Conservation (phyloP, 2,797 vertebrate species). For the Anguilla anguilla region DNA sequence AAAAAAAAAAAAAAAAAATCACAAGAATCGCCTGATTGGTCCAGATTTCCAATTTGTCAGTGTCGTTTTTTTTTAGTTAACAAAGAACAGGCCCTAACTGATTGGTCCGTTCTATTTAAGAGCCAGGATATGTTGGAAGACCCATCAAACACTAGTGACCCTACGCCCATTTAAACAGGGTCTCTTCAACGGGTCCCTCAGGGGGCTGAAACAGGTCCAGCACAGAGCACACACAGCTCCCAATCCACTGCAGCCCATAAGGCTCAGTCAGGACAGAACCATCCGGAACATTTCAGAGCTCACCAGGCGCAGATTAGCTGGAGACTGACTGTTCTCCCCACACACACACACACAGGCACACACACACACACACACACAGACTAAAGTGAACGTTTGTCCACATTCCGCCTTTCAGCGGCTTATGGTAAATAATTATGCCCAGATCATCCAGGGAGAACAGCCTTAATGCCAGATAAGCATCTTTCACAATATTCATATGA, state of each 20-base stretch:
- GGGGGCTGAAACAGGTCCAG: constrained; percentile 38
- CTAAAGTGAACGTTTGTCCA: constrained; percentile 15
- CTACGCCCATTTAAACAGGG: not conserved
- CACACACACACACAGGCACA: not conserved
- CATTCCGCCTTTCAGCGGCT: constrained; percentile 14
- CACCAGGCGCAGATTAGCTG: not conserved
- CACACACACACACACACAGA: not conserved
- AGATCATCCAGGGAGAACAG: constrained; percentile 26
- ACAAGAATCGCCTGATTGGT: not conserved
- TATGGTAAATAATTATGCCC: constrained; percentile 11
- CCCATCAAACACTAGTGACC: not conserved
- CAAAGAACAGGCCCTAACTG: constrained; percentile 34
- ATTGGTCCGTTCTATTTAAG: constrained; percentile 11
- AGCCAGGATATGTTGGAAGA: not conserved
- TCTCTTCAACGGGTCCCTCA: constrained; percentile 38
- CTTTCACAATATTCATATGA: constrained; percentile 23
- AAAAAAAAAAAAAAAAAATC: not conserved
- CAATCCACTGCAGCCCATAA: constrained; percentile 34
- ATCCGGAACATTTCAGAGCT: constrained; percentile 39
- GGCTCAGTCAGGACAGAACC: constrained; percentile 11
- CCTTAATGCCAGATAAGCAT: constrained; percentile 31
- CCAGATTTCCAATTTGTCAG: not conserved
- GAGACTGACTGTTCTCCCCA: not conserved
- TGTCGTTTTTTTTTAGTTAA: not conserved
- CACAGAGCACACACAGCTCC: constrained; percentile 41